Percentiles rank a stretch among this genome's conserved stretches.
Conservation (phyloP, 2,113 vertebrate species). For the Lagopus muta region DNA sequence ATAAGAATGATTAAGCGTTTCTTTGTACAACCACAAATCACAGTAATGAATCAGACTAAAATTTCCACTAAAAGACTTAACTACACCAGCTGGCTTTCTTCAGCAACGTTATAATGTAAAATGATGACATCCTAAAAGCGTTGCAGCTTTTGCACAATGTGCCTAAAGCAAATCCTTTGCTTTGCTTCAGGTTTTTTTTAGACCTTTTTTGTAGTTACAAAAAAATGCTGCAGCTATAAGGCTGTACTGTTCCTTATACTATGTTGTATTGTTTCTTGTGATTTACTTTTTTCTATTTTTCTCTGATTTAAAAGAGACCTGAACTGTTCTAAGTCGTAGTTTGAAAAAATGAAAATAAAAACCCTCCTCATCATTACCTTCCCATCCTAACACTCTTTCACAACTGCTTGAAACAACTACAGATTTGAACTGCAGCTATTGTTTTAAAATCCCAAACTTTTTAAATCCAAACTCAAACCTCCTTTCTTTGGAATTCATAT, state of each 20-base stretch:
- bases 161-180: constrained; percentile 25
- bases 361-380: not conserved
- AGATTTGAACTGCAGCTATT: not conserved
- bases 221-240: not conserved
- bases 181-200: not conserved
- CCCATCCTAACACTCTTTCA: not conserved
- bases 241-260: not conserved
- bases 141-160: constrained; percentile 28
- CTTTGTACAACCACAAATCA: constrained; percentile 75
- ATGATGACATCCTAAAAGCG: constrained; percentile 64
- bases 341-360: not conserved
- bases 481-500: not conserved
- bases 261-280: not conserved
- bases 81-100: constrained; percentile 75
- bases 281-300: not conserved
- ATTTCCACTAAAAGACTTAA: constrained; percentile 74
- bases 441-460: not conserved
- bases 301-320: not conserved
- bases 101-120: constrained; percentile 50
- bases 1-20: constrained; percentile 77
- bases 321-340: not conserved
- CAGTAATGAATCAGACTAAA: constrained; percentile 79
- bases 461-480: not conserved
- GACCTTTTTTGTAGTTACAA: not conserved
- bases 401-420: not conserved